These are phyloP conservation scores for Coregonus ussuriensis DNA, from an alignment of 2,797 vertebrate species.

Conservation along the genomic window DNA sequence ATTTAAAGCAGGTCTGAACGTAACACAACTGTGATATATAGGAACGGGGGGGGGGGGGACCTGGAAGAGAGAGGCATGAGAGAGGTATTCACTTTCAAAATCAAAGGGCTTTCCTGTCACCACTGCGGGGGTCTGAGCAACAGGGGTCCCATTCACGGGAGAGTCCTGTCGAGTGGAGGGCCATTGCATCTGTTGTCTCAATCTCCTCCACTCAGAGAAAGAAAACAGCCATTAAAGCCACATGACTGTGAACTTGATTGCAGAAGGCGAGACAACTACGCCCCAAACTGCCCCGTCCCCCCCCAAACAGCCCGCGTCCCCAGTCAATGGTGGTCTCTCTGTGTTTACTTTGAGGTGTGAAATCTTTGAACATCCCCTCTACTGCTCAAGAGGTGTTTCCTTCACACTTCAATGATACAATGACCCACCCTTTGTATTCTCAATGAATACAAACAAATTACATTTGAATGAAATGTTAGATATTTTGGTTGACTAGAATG, in stretches of 20 bases:
- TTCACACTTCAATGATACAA: conserved; percentile 64
- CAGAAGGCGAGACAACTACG: conserved; percentile 67
- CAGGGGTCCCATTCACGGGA: conserved; percentile 77
- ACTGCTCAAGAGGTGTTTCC: conserved; percentile 54
- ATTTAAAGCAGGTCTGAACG: background rate
- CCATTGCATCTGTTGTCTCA: conserved; percentile 76
- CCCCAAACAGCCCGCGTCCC: background rate
- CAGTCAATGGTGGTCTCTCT: conserved; percentile 53
- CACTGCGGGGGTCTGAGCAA: conserved; percentile 70
- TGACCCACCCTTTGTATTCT: conserved; percentile 56
- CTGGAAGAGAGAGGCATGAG: conserved; percentile 34
- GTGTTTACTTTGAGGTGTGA: conserved; percentile 76
- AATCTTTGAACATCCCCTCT: conserved; percentile 68
- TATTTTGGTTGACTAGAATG: conserved; percentile 40
- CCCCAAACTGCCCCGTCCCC: conserved; percentile 16
- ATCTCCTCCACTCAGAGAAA: conserved; percentile 69
- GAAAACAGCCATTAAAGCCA: conserved; percentile 77
- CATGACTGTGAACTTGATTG: conserved; percentile 83
- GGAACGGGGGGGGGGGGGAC: conserved; percentile 34
- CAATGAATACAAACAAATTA: conserved; percentile 59
- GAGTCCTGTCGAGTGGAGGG: conserved; percentile 68
- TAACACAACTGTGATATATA: background rate
- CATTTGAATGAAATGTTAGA: conserved; percentile 68
- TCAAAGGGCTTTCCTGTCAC: conserved; percentile 81
- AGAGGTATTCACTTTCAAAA: conserved; percentile 80